phyloP scores from a whole-genome alignment of 2,888 invertebrate genomes.

The Cinara cedri region DNA sequence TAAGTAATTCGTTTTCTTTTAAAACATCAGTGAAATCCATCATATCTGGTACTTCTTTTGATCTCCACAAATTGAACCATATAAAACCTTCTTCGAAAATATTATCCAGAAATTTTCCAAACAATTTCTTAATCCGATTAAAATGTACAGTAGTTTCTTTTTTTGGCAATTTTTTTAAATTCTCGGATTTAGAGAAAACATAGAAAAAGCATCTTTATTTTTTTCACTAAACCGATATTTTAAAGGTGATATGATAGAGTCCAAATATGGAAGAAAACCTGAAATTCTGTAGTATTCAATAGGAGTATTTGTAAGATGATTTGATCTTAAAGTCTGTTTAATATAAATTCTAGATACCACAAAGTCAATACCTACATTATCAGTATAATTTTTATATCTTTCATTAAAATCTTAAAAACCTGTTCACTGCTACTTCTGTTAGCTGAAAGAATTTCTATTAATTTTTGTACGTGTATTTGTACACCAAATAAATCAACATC shows the following conservation, averaged over 20 bases:
- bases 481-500: slow-evolving; percentile 17
- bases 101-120: slow-evolving; percentile 25
- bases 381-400: slow-evolving; percentile 9
- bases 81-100: slow-evolving; percentile 27
- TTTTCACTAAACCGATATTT: no score
- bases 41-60: slow-evolving; percentile 33
- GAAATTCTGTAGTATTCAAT: slow-evolving; percentile 13
- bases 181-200: slow-evolving; percentile 25
- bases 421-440: no score
- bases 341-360: not conserved
- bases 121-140: not conserved
- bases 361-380: slow-evolving; percentile 26
- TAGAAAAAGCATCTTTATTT: slow-evolving; percentile 22
- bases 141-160: slow-evolving; percentile 16
- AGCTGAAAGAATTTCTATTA: no score
- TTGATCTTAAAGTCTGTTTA: slow-evolving; percentile 20
- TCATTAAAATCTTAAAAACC: slow-evolving; percentile 3
- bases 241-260: slow-evolving; percentile 13
- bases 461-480: slow-evolving; percentile 4
- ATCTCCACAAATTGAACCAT: slow-evolving; percentile 15
- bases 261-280: not conserved
- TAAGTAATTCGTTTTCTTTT: slow-evolving; percentile 35
- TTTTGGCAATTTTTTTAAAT: not conserved
- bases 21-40: slow-evolving; percentile 30
- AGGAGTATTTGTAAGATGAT: slow-evolving; percentile 8